phyloP scores from a whole-genome alignment of 2,888 invertebrate genomes.

The Coenonympha arcania region DNA sequence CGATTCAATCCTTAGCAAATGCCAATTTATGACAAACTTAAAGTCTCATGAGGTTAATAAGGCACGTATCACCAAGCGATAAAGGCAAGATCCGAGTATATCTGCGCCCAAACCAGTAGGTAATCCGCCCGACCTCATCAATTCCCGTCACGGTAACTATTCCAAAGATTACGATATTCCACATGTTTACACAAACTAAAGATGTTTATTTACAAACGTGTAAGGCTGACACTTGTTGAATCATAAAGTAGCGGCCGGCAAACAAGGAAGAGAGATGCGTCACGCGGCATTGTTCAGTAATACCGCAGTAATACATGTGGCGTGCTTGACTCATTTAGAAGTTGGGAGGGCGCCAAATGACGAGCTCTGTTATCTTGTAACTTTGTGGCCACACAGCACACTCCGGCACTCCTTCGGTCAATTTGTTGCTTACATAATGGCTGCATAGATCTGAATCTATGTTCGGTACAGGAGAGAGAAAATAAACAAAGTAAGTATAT shows the following conservation, averaged over 20 bases:
- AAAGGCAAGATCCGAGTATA: neutral
- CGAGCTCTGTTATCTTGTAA: slow-evolving; percentile 31
- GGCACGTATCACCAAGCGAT: neutral
- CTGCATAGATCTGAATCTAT: neutral
- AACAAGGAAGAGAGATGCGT: slow-evolving; percentile 49
- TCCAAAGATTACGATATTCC: slow-evolving; percentile 23
- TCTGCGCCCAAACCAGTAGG: slow-evolving; percentile 3
- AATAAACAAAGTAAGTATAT: neutral
- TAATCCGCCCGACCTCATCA: slow-evolving; percentile 17
- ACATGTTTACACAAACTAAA: slow-evolving; percentile 26
- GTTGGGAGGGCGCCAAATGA: slow-evolving; percentile 37
- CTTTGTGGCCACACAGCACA: slow-evolving; percentile 11
- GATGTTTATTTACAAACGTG: slow-evolving; percentile 24
- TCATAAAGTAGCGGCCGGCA: slow-evolving; percentile 44
- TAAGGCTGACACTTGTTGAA: slow-evolving; percentile 39
- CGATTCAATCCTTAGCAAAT: no score
- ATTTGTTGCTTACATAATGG: slow-evolving; percentile 4
- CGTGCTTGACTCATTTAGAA: slow-evolving; percentile 35
- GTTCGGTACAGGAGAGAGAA: neutral
- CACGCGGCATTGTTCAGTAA: slow-evolving; percentile 47
- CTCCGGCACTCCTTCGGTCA: slow-evolving; percentile 6
- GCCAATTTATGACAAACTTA: no score
- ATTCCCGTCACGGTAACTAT: slow-evolving; percentile 22
- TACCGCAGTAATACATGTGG: slow-evolving; percentile 43
- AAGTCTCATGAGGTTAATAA: neutral